Evolutionary conservation across 2,113 vertebrate genomes (phyloP).

Genomic region (Serinus canaria): DNA sequence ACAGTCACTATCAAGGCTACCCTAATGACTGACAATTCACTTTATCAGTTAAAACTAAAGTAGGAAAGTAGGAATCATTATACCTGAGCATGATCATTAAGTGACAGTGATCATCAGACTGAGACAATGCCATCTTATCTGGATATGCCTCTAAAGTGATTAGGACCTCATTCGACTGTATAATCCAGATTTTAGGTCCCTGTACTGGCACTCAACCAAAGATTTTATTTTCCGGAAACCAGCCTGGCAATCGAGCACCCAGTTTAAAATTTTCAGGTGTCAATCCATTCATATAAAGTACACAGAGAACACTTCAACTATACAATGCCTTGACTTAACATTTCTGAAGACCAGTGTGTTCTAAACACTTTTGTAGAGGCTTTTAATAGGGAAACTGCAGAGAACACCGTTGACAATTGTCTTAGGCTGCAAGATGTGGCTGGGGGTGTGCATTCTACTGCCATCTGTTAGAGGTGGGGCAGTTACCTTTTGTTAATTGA

Average conservation of each 20-base stretch:
- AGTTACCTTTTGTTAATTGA: not conserved
- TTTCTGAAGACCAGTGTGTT: not conserved
- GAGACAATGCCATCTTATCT: not conserved
- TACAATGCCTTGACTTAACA: not conserved
- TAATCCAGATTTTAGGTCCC: not conserved
- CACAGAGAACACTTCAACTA: not conserved
- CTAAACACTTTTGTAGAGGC: not conserved
- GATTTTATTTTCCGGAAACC: not conserved
- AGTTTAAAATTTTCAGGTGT: not conserved
- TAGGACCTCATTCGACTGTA: not conserved
- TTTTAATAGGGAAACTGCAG: not conserved
- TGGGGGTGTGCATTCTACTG: not conserved
- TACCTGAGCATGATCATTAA: not conserved
- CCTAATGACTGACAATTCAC: not conserved
- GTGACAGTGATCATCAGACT: not conserved
- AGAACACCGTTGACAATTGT: not conserved
- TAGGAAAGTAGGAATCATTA: not conserved
- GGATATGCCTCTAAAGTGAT: not conserved
- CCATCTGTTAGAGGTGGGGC: not conserved
- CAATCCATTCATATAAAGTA: not conserved
- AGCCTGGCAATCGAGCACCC: fast-evolving
- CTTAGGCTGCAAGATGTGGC: not conserved
- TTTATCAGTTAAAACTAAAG: not conserved
- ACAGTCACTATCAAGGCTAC: not conserved
- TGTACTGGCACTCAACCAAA: not conserved